These are phyloP conservation scores for Papilio polytes DNA, from an alignment of 1,140 invertebrate species.

Conservation along the genomic window DNA sequence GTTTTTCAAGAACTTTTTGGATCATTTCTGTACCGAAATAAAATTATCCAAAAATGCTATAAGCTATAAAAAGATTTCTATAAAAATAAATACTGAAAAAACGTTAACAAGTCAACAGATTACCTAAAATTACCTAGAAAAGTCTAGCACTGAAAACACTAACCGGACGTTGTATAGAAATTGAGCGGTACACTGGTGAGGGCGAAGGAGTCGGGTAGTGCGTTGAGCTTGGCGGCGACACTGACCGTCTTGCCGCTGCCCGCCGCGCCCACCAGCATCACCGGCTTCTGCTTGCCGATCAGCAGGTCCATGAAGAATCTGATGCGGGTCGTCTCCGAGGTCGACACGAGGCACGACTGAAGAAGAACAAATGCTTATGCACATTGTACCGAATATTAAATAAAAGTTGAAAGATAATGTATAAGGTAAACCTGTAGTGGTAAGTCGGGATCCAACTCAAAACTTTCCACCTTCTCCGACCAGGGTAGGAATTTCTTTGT, in stretches of 20 bases:
- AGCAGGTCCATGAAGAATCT: conserved; percentile 95
- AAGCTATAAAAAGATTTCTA: not conserved
- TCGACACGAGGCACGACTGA: conserved; percentile 90
- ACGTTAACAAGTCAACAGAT: not conserved
- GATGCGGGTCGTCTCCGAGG: conserved; percentile 95
- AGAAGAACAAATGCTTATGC: not conserved
- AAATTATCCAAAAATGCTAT: conserved; percentile 29
- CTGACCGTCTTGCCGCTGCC: conserved; percentile 95
- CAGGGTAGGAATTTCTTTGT: conserved; percentile 94
- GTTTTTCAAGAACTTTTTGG: conserved; percentile 95
- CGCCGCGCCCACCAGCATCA: conserved; percentile 95
- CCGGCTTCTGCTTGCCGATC: conserved; percentile 91
- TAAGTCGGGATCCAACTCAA: conserved; percentile 93
- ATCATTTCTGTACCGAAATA: conserved; percentile 86
- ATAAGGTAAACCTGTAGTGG: conserved; percentile 89
- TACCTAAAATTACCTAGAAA: not conserved
- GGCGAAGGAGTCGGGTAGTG: conserved; percentile 90
- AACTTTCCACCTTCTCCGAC: conserved; percentile 90
- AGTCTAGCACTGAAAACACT: conserved; percentile 35
- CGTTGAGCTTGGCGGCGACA: conserved; percentile 92
- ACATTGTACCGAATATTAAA: not conserved
- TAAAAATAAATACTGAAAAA: conserved; percentile 4
- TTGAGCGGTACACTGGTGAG: conserved; percentile 97
- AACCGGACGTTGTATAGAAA: conserved; percentile 97
- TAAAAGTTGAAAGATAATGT: not conserved